Conservation (phyloP, 2,113 vertebrate species). For the Channa maculata region DNA sequence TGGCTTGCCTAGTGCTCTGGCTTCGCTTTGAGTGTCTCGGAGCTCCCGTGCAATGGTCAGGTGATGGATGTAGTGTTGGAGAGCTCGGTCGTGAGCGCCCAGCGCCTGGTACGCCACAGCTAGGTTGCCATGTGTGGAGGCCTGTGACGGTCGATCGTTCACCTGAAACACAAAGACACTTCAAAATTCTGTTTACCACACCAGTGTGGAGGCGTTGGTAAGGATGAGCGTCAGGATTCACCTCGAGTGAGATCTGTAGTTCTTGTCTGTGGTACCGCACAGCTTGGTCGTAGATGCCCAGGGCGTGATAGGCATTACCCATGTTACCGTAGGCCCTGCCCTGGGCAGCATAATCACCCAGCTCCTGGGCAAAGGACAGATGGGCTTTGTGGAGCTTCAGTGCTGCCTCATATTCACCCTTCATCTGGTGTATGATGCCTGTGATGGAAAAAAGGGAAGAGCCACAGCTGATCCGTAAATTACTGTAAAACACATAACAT, state of each 20-base stretch:
- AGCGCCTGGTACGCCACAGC: constrained; percentile 95
- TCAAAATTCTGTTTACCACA: not conserved
- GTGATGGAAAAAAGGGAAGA: constrained; percentile 20
- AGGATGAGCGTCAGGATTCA: not conserved
- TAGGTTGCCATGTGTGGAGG: constrained; percentile 94
- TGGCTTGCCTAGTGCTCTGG: constrained; percentile 89
- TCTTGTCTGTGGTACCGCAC: constrained; percentile 95
- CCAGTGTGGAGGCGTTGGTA: fast-evolving
- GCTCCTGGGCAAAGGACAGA: constrained; percentile 91
- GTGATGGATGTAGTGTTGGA: constrained; percentile 97
- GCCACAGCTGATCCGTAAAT: not conserved
- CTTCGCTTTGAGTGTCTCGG: constrained; percentile 91
- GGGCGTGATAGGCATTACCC: constrained; percentile 93
- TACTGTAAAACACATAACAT: no score
- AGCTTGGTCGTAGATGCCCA: constrained; percentile 91
- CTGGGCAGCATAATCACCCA: constrained; percentile 92
- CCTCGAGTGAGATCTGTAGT: constrained; percentile 96
- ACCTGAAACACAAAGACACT: constrained; percentile 69
- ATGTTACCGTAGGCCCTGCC: constrained; percentile 96
- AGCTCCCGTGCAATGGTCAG: constrained; percentile 93
- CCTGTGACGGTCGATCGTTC: constrained; percentile 93
- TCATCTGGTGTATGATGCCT: constrained; percentile 99
- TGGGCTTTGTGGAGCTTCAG: constrained; percentile 94
- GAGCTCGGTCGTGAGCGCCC: constrained; percentile 92
- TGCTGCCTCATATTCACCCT: constrained; percentile 90